A percentile compares a stretch with the other conserved stretches of the same genome.
phyloP scores from a whole-genome alignment of 2,113 vertebrate genomes.

The Gnathonemus longibarbis region DNA sequence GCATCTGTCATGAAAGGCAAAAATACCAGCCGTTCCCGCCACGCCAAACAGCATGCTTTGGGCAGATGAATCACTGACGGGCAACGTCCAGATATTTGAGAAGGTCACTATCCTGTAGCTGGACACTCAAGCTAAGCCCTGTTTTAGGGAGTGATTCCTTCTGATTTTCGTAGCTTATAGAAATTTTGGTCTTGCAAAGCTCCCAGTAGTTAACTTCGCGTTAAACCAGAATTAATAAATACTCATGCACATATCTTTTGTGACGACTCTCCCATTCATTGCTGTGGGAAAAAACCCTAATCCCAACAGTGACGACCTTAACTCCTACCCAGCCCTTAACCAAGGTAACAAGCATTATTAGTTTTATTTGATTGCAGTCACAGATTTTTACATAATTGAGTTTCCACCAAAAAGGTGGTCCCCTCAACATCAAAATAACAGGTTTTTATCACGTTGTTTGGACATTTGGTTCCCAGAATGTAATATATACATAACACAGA shows the following conservation, averaged over 20 bases:
- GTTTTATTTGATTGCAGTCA: not conserved
- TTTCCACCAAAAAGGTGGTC: not conserved
- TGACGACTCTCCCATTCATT: not conserved
- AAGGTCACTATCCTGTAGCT: constrained; percentile 6
- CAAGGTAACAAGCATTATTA: not conserved
- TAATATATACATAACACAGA: not conserved
- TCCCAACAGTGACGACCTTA: not conserved
- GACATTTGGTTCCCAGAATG: not conserved
- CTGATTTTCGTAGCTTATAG: not conserved
- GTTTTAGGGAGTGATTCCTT: not conserved
- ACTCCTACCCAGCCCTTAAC: not conserved
- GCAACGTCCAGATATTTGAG: constrained; percentile 41
- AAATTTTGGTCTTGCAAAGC: not conserved
- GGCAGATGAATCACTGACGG: constrained; percentile 31
- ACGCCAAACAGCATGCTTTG: constrained; percentile 19
- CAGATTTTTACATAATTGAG: not conserved
- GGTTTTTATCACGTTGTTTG: not conserved
- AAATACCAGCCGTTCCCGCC: constrained; percentile 37
- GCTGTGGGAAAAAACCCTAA: not conserved
- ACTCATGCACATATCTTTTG: not conserved
- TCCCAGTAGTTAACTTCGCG: not conserved
- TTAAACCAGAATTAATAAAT: not conserved
- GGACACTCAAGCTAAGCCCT: not conserved
- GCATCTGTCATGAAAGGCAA: constrained; percentile 16
- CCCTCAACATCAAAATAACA: not conserved